Evolutionary conservation across 2,888 invertebrate species (phyloP), one percentile per base, ranked within the genome.

Genomic region (Deilephila elpenor): DNA sequence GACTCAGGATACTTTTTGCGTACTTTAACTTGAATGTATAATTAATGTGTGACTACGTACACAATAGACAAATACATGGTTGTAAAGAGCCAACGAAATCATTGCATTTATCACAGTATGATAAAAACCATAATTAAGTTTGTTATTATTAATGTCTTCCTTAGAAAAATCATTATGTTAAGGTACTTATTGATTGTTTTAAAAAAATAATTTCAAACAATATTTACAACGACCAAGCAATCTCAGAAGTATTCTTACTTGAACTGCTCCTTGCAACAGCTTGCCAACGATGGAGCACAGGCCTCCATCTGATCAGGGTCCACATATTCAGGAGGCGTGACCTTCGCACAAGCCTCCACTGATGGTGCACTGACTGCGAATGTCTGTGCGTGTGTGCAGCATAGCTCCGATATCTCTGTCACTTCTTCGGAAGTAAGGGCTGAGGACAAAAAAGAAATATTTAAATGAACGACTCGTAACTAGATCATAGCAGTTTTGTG

Each of bases 261-360:
- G 71, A 90, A 86, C n/a, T 88, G 86, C 17, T 85, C 71, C 37
- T 88, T 79, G 73, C 93, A 93, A 76, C 92, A 91, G 56, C 80
- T 80, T 32, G 76, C 77, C 1, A 87, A 78, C 0, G 87, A 83
- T 0, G 81, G 77, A 0, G 81, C 74, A 71, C 93, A 94, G 0
- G 78, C 75, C 0, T 79, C 83, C 62, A 82, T 76, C 61, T 88
- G 83, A 0, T 88, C 89, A 0, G 84, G 78, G 6, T 87, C 87
- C 0, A 88, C 79, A 44, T 89, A 87, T 0, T 90, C 90, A 0
- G 92, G 92, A 0, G 84, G 80, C 0, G 76, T 74, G 0, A 82
- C 76, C 2, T 59, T 75, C 3, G 83, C 76, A 78, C 93, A 93
- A 0, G 82, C 80, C 4, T 74, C 74, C 0, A 75, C 78, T 0